Percentiles rank a stretch among this genome's conserved stretches.
These are phyloP conservation scores for Pipistrellus pipistrellus DNA, from an alignment of 2,797 vertebrate species.

Conservation along the genomic window DNA sequence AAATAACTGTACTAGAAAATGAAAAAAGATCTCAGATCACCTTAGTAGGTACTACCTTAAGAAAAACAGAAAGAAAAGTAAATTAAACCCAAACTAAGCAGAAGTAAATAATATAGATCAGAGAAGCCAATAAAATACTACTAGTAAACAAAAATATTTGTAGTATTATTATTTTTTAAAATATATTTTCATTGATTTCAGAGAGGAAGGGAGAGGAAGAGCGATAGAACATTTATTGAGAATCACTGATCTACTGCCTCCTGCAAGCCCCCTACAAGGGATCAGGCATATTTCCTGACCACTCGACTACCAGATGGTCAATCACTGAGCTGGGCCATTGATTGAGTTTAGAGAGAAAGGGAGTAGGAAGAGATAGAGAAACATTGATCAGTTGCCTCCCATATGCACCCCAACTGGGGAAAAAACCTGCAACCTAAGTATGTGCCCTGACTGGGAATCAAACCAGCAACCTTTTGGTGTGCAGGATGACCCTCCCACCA, in stretches of 20 bases:
- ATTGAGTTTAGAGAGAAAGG: too few relatives aligned
- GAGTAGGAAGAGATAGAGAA: neutral
- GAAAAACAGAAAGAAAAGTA: neutral
- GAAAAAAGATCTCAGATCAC: neutral
- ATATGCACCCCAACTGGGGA: neutral
- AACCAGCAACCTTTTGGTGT: neutral
- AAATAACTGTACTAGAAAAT: neutral
- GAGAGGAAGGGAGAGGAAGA: neutral
- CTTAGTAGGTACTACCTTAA: neutral
- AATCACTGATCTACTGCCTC: neutral
- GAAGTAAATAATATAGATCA: neutral
- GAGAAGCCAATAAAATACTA: neutral
- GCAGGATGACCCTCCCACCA: neutral
- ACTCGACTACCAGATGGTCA: too few relatives aligned
- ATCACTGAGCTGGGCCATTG: too few relatives aligned
- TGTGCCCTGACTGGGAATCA: neutral
- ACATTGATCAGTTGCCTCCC: neutral
- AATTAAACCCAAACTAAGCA: neutral
- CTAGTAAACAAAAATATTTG: neutral
- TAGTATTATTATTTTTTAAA: too few relatives aligned
- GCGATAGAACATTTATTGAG: neutral
- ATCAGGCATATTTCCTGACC: too few relatives aligned
- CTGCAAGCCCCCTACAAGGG: too few relatives aligned
- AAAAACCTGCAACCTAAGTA: neutral
- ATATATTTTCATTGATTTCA: neutral